phyloP scores from a whole-genome alignment of 2,113 vertebrate genomes.

The Megaleporinus macrocephalus region DNA sequence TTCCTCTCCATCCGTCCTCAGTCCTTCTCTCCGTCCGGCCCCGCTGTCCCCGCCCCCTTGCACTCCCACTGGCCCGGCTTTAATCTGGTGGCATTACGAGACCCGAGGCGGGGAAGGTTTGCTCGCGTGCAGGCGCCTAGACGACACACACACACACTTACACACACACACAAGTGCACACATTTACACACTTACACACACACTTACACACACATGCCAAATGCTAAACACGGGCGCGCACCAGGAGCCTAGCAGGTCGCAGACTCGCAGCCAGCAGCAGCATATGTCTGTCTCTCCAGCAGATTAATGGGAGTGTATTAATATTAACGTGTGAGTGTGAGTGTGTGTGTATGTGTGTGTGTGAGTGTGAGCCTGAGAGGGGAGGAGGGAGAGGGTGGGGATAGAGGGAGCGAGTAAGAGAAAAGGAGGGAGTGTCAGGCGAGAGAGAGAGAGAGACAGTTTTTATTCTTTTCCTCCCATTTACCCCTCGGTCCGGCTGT shows the following conservation, averaged over 20 bases:
- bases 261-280: slow-evolving; percentile 78
- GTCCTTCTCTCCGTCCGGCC: slow-evolving; percentile 46
- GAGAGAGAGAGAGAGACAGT: slow-evolving; percentile 20
- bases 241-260: slow-evolving; percentile 71
- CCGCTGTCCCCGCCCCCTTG: slow-evolving; percentile 53
- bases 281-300: slow-evolving; percentile 79
- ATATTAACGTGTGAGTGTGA: slow-evolving; percentile 68
- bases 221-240: slow-evolving; percentile 9
- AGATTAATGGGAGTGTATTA: slow-evolving; percentile 83
- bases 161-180: too few species aligned
- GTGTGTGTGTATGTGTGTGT: slow-evolving; percentile 3
- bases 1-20: slow-evolving; percentile 58
- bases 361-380: slow-evolving; percentile 40
- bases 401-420: slow-evolving; percentile 45
- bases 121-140: background rate
- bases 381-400: slow-evolving; percentile 48
- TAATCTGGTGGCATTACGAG: slow-evolving; percentile 76
- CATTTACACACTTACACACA: slow-evolving; percentile 23
- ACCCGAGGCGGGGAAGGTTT: slow-evolving; percentile 55
- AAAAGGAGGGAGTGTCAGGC: slow-evolving; percentile 1
- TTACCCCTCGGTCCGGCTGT: too few species aligned
- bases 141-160: slow-evolving; percentile 21
- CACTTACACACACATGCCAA: slow-evolving; percentile 21
- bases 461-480: slow-evolving; percentile 67
- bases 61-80: slow-evolving; percentile 67